A percentile compares a stretch with the other conserved stretches of the same genome.
These are phyloP conservation scores for Gymnobelideus leadbeateri DNA, from an alignment of 2,113 vertebrate species.

Conservation along the genomic window DNA sequence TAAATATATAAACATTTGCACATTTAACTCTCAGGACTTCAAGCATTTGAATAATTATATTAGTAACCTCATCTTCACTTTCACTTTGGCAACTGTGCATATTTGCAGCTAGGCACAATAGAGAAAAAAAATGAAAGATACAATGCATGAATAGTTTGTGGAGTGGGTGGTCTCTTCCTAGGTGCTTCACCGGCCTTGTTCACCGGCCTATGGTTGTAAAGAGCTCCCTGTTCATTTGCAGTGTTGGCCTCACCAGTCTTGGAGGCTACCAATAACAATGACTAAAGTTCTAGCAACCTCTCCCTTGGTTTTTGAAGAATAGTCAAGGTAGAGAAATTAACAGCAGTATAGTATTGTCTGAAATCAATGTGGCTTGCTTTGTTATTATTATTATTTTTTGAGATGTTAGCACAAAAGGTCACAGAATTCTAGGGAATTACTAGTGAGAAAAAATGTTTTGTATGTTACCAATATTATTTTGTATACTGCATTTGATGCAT, in stretches of 20 bases:
- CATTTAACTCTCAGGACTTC: neutral
- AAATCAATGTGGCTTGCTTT: neutral
- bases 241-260: neutral
- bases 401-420: neutral
- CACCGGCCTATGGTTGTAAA: neutral
- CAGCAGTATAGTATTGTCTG: neutral
- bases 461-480: neutral
- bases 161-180: neutral
- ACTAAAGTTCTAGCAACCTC: neutral
- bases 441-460: neutral
- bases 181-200: neutral
- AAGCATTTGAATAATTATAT: neutral
- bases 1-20: neutral
- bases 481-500: neutral
- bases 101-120: neutral
- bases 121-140: neutral
- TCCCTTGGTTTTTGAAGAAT: neutral
- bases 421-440: neutral
- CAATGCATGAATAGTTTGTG: neutral
- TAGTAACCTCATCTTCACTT: neutral
- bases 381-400: neutral
- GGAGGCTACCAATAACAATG: neutral
- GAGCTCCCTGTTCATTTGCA: neutral
- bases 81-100: neutral
- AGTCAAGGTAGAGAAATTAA: neutral